Evolutionary conservation across 1,140 invertebrate genomes (phyloP).

Genomic region (Drosophila ironensis): DNA sequence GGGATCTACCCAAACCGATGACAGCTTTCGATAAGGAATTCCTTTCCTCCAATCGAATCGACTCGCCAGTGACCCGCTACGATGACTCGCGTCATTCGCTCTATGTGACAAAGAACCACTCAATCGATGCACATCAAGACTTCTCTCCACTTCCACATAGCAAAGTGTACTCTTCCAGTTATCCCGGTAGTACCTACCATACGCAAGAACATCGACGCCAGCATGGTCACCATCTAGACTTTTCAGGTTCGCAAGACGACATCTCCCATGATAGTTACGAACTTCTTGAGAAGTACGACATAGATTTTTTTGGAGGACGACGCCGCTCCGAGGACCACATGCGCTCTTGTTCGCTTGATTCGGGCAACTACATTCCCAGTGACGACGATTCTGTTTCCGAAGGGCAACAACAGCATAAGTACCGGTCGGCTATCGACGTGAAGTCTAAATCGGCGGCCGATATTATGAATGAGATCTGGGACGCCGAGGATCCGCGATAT

Average conservation of each 20-base stretch:
- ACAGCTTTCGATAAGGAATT: constrained; percentile 80
- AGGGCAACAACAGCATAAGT: constrained; percentile 79
- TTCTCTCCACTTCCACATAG: constrained; percentile 70
- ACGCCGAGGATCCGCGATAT: constrained; percentile 86
- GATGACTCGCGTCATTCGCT: constrained; percentile 86
- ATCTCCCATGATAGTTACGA: constrained; percentile 95
- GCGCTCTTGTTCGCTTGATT: constrained; percentile 87
- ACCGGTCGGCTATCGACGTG: constrained; percentile 74
- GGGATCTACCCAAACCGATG: constrained; percentile 70
- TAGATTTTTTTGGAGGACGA: constrained; percentile 83
- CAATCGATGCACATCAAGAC: constrained; percentile 76
- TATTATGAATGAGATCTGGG: constrained; percentile 85
- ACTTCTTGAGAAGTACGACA: constrained; percentile 89
- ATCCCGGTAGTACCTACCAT: constrained; percentile 89
- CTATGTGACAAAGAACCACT: constrained; percentile 82
- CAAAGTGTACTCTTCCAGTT: constrained; percentile 91
- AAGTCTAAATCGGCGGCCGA: constrained; percentile 85
- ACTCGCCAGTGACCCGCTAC: constrained; percentile 89
- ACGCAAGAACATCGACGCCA: constrained; percentile 83
- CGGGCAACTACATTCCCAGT: constrained; percentile 86
- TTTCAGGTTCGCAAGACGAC: constrained; percentile 91
- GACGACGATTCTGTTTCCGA: constrained; percentile 86
- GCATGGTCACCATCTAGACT: constrained; percentile 84
- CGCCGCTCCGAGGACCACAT: constrained; percentile 82
- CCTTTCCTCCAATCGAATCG: constrained; percentile 83